phyloP scores from a whole-genome alignment of 2,797 vertebrate genomes.

The Furcifer pardalis region DNA sequence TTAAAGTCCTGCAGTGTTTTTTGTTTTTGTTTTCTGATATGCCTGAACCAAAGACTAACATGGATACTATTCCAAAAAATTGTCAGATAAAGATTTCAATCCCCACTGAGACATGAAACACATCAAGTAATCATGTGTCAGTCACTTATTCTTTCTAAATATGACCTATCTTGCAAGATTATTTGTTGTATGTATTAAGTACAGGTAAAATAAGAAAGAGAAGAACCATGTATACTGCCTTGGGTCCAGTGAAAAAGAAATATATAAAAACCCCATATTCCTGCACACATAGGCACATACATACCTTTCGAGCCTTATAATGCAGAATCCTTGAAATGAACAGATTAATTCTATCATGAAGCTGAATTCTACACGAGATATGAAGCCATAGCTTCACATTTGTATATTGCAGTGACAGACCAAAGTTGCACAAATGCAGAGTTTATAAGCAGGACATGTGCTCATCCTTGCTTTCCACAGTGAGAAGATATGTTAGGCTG shows the following conservation, averaged over 20 bases:
- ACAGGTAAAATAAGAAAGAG: neutral
- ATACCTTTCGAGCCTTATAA: neutral
- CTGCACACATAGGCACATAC: neutral
- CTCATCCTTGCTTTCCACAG: neutral
- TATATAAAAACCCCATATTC: neutral
- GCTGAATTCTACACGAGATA: neutral
- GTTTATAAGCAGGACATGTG: neutral
- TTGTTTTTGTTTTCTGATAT: no score
- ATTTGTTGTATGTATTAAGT: neutral
- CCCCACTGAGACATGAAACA: no score
- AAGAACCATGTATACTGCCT: neutral
- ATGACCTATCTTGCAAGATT: neutral
- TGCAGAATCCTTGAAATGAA: neutral
- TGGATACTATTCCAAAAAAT: no score
- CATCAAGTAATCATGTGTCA: no score
- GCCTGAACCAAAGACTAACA: no score
- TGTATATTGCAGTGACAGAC: neutral
- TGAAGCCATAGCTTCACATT: neutral
- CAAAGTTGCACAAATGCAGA: neutral
- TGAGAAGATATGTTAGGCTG: neutral
- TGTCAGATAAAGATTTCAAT: no score
- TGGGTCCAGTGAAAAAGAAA: neutral
- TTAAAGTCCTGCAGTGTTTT: no score
- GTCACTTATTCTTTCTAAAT: neutral
- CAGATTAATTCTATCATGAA: neutral